Percentiles rank a stretch among this genome's conserved stretches.
Conservation (phyloP, 2,888 invertebrate species). For the Aspidiotus rigidus region DNA sequence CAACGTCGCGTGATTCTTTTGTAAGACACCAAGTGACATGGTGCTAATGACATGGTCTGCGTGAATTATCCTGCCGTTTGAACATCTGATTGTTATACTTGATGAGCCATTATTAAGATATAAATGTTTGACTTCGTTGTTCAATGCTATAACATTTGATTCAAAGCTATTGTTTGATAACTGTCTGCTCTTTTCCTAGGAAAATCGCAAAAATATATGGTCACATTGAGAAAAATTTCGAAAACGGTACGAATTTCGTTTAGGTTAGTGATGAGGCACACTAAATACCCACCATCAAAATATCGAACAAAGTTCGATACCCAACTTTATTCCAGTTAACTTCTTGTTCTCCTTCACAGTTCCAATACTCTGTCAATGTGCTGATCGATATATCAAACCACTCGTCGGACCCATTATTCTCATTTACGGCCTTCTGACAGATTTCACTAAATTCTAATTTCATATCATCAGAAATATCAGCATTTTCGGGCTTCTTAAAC, state of each 20-base stretch:
- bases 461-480: constrained; percentile 27
- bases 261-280: neutral
- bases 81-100: constrained; percentile 49
- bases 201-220: neutral
- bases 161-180: neutral
- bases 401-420: constrained; percentile 53
- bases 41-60: constrained; percentile 60
- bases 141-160: neutral
- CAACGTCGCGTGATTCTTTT: constrained; percentile 50
- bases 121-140: constrained; percentile 9
- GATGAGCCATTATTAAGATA: constrained; percentile 39
- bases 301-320: constrained; percentile 56
- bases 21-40: constrained; percentile 57
- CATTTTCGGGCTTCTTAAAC: neutral
- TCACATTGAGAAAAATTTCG: neutral
- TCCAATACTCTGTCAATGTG: constrained; percentile 54
- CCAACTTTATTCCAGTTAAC: constrained; percentile 67
- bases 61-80: constrained; percentile 48
- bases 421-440: constrained; percentile 48
- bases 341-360: constrained; percentile 60
- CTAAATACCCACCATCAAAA: constrained; percentile 54
- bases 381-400: constrained; percentile 59
- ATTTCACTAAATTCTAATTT: constrained; percentile 44
- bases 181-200: neutral
- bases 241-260: neutral